phyloP scores from a whole-genome alignment of 2,888 invertebrate species.

The Meteorus colon region DNA sequence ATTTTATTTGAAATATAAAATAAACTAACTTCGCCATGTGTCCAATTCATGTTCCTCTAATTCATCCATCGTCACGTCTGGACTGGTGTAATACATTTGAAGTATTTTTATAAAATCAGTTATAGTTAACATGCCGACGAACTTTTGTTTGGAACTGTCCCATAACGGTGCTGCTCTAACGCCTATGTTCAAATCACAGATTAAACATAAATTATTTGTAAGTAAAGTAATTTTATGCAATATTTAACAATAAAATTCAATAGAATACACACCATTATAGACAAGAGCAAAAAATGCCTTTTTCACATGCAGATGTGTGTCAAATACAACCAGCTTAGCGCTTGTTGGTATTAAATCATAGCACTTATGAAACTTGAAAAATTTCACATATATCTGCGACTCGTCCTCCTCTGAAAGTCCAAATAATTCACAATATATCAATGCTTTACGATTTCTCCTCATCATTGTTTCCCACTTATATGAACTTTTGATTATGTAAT shows the following conservation, averaged over 20 bases:
- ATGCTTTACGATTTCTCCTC: constrained; percentile 63
- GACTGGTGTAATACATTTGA: constrained; percentile 97
- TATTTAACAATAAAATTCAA: constrained; percentile 1
- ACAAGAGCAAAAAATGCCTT: constrained; percentile 99
- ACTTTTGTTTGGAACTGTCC: constrained; percentile 93
- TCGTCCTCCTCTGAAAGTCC: constrained; percentile 92
- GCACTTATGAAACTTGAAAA: constrained; percentile 99
- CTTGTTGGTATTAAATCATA: constrained; percentile 99
- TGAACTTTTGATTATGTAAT: too few species aligned
- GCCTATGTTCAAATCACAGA: constrained; percentile 75
- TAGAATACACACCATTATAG: constrained; percentile 86
- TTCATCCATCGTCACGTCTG: constrained; percentile 94
- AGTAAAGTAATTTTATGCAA: not conserved
- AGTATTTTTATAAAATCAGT: constrained; percentile 99
- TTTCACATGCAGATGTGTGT: constrained; percentile 97
- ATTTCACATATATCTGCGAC: constrained; percentile 97
- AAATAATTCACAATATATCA: constrained; percentile 66
- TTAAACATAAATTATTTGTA: constrained; percentile 4
- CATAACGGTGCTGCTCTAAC: constrained; percentile 98
- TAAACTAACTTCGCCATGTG: constrained; percentile 90
- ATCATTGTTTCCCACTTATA: constrained; percentile 55
- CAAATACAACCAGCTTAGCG: constrained; percentile 99
- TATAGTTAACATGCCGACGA: constrained; percentile 99
- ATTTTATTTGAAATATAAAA: not conserved
- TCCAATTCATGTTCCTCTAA: constrained; percentile 97